Evolutionary conservation across 64 coral and sea anemone genomes (phyloP).

Genomic region (Trachythela sp.): DNA sequence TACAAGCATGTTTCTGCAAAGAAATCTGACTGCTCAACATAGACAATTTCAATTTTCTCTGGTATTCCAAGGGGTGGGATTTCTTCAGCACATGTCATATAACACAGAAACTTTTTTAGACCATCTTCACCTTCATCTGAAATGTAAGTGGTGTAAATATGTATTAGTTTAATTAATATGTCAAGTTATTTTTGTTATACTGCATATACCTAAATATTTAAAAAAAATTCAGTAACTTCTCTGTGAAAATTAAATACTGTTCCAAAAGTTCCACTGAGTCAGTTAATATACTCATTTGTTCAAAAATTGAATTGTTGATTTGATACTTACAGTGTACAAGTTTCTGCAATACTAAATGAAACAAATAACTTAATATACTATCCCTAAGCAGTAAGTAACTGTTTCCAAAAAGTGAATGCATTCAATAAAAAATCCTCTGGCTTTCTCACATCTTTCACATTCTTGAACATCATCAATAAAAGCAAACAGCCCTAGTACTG

Average conservation of each 20-base stretch:
- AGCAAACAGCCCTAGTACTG: background rate
- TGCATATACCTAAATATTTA: no score
- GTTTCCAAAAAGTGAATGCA: background rate
- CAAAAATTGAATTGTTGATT: no score
- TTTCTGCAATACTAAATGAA: background rate
- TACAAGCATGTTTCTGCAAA: conserved; percentile 4
- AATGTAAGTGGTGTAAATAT: background rate
- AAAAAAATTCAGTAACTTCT: no score
- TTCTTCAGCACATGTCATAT: background rate
- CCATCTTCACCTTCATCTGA: background rate
- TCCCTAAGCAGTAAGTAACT: background rate
- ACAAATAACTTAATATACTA: background rate
- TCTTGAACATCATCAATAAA: background rate
- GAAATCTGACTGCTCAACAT: background rate
- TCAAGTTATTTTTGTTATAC: no score
- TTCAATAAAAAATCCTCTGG: background rate
- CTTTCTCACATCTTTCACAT: background rate
- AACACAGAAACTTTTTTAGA: background rate
- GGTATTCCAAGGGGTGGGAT: conserved; percentile 2
- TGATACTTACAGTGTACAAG: no score
- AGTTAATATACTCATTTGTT: no score
- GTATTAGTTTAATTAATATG: no score
- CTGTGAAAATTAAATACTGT: no score
- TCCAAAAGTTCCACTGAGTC: no score
- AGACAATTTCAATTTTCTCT: background rate